A percentile compares a stretch with the other conserved stretches of the same genome.
Evolutionary conservation across 2,888 invertebrate genomes (phyloP).

Genomic region (Hydropsyche betteni): DNA sequence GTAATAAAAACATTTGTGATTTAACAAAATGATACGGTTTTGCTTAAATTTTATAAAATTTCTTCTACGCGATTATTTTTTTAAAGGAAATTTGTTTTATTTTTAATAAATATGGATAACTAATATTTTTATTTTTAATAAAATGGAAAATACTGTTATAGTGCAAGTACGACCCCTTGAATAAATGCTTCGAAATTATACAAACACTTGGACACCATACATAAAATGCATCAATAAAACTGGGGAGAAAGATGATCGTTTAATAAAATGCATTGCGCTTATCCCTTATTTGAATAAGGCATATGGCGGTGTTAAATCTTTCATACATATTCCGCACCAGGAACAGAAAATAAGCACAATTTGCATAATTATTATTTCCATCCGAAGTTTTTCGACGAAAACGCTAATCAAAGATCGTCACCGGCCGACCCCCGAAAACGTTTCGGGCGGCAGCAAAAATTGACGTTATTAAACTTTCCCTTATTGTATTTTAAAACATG

Average conservation of each 20-base stretch:
- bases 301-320: conserved; percentile 30
- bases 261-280: conserved; percentile 50
- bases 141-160: no score
- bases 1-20: conserved; percentile 24
- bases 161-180: no score
- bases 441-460: conserved; percentile 14
- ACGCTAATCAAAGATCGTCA: no score
- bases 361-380: conserved; percentile 4
- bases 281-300: conserved; percentile 47
- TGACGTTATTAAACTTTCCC: conserved; percentile 34
- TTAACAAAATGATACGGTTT: background rate
- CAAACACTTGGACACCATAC: conserved; percentile 18
- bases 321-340: conserved; percentile 24
- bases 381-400: conserved; percentile 15
- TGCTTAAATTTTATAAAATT: background rate
- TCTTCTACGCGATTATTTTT: background rate
- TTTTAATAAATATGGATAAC: background rate
- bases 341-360: conserved; percentile 5
- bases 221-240: conserved; percentile 24
- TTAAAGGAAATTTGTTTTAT: background rate
- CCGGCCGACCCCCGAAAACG: no score
- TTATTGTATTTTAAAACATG: conserved; percentile 46
- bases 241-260: conserved; percentile 46
- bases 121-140: background rate
- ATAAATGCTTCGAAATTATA: background rate